Evolutionary conservation across 2,888 invertebrate genomes (phyloP).

Genomic region (Neria commutata): DNA sequence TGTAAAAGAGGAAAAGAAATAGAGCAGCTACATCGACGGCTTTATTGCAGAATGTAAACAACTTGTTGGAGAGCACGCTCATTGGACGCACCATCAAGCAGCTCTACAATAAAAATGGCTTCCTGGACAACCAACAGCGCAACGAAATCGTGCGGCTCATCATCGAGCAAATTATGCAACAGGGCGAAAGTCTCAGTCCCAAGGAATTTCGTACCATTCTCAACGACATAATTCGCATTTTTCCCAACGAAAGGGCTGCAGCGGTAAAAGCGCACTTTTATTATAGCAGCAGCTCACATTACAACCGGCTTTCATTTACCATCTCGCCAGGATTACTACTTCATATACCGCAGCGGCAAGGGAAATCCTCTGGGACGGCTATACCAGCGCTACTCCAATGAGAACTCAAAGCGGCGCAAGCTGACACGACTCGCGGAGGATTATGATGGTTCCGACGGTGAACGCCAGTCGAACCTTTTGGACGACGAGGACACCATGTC

Average conservation of each 20-base stretch:
- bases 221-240: slow-evolving; percentile 29
- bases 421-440: not conserved
- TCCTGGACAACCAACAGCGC: not conserved
- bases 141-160: slow-evolving; percentile 12
- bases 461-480: not conserved
- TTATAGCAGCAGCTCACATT: not conserved
- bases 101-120: not conserved
- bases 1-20: no score
- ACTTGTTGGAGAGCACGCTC: not conserved
- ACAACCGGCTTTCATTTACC: not conserved
- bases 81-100: slow-evolving; percentile 1
- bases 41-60: not conserved
- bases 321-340: slow-evolving; percentile 32
- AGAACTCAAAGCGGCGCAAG: not conserved
- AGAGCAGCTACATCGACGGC: no score
- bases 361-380: slow-evolving; percentile 34
- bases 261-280: slow-evolving; percentile 21
- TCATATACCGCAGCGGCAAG: slow-evolving; percentile 33
- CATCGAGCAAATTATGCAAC: slow-evolving; percentile 29
- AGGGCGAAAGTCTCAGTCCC: slow-evolving; percentile 28
- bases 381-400: slow-evolving; percentile 28
- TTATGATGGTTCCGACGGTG: not conserved
- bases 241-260: slow-evolving; percentile 32
- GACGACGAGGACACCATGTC: slow-evolving; percentile 16
- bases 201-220: slow-evolving; percentile 31